Conservation (phyloP, 1,140 invertebrate genomes). For the Drosophila tsacasi region DNA sequence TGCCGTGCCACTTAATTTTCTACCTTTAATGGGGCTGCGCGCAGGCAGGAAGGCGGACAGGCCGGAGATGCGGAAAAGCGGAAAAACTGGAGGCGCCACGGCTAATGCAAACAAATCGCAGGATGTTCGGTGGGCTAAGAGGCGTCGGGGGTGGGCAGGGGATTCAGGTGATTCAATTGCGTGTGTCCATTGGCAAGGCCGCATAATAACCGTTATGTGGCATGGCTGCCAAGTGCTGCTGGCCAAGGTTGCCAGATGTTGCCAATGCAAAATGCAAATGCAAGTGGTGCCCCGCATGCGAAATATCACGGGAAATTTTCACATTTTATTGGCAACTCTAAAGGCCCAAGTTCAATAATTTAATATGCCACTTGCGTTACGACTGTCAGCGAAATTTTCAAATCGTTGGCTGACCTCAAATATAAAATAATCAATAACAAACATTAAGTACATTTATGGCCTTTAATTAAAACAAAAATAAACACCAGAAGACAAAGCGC, state of each 20-base stretch:
- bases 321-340: slow-evolving; percentile 57
- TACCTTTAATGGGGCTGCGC: slow-evolving; percentile 46
- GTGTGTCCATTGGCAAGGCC: slow-evolving; percentile 35
- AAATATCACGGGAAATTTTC: slow-evolving; percentile 50
- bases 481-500: slow-evolving; percentile 16
- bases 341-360: slow-evolving; percentile 52
- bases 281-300: slow-evolving; percentile 51
- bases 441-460: slow-evolving; percentile 15
- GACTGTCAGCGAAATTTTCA: slow-evolving; percentile 29
- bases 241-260: slow-evolving; percentile 39
- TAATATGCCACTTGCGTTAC: slow-evolving; percentile 55
- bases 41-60: slow-evolving; percentile 42
- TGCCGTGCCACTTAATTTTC: slow-evolving; percentile 55
- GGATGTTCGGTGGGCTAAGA: not conserved
- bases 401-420: slow-evolving; percentile 19
- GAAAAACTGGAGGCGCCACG: slow-evolving; percentile 55
- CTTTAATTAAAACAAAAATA: slow-evolving; percentile 19
- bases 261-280: slow-evolving; percentile 39
- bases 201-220: slow-evolving; percentile 29
- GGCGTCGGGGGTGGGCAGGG: not conserved
- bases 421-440: slow-evolving; percentile 31
- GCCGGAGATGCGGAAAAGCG: slow-evolving; percentile 29
- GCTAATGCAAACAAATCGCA: slow-evolving; percentile 40
- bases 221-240: slow-evolving; percentile 21
- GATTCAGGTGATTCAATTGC: slow-evolving; percentile 26